Evolutionary conservation across 2,797 vertebrate genomes (phyloP), one percentile per base, ranked within the genome.

Genomic region (Choloepus didactylus): DNA sequence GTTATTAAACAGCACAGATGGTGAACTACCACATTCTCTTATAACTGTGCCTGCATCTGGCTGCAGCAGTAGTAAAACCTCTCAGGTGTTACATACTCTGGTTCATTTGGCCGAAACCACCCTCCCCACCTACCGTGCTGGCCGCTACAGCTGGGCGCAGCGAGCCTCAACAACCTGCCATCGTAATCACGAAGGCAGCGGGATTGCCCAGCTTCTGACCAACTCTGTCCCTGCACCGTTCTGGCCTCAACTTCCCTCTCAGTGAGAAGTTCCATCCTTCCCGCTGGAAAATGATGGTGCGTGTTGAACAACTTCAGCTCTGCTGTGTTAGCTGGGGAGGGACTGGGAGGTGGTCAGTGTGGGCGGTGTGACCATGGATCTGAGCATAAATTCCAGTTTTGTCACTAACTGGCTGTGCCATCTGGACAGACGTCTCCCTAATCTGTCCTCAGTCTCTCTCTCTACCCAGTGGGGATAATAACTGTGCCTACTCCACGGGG

Each of bases 1-100:
- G 67, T 89, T 87, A 91, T 87, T 92, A 93, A 96, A 93, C 73
- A 82, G 62, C 64, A 73, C 0, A 8, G 92, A 69, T 5, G 59
- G 31, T 5, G 14, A 91, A 85, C 62, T 94, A 72, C 41, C 18
- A 72, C 10, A 80, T 90, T 87, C 88, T 91, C 75, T 94, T 92
- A 92, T 93, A 94, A 87, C 59, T n/a, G 54, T 70, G 85, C 51
- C 83, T 83, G 82, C 83, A 93, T 89, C 80, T 94, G 93, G 86
- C 73, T 21, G 41, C 3, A 15, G 25, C 23, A 67, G 49, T 94
- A 21, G 0, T 96, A 93, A 97, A 96, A 87, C 29, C 73, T 80
- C 91, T 94, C 82, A 66, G 93, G 92, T 93, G 87, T 95, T 75
- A 62, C 64, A n/a, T 6, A 1, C 59, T 29, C 62, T 59, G 62